Conservation (phyloP, 2,113 vertebrate genomes). For the Pteruthius melanotis region DNA sequence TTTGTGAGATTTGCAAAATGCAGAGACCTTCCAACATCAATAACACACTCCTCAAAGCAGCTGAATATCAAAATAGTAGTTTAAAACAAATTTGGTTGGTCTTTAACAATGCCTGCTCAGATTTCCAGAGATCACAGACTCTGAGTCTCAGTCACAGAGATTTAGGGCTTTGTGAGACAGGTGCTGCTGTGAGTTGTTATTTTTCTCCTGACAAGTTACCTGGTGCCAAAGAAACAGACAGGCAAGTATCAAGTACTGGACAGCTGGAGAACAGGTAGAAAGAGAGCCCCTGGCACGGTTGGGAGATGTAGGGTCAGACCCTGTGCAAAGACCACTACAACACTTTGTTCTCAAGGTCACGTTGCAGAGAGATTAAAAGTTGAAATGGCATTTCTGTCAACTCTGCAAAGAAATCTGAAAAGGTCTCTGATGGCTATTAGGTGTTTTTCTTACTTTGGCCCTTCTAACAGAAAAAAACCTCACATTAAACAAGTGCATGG, state of each 20-base stretch:
- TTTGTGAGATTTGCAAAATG: conserved; percentile 5
- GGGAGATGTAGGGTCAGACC: neutral
- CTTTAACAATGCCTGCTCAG: neutral
- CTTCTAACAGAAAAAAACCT: neutral
- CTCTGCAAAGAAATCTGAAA: neutral
- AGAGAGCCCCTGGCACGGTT: neutral
- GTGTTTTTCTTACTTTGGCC: neutral
- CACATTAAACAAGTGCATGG: neutral
- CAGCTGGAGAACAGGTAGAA: neutral
- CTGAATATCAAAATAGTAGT: neutral
- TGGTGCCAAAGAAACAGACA: neutral
- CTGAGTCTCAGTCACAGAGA: neutral
- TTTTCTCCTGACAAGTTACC: neutral
- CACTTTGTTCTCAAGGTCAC: neutral
- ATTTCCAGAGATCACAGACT: neutral
- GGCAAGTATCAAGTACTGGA: neutral
- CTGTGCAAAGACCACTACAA: neutral
- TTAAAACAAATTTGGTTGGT: neutral
- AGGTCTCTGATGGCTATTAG: neutral
- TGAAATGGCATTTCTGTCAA: neutral
- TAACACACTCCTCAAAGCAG: neutral
- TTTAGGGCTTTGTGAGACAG: neutral
- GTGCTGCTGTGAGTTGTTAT: neutral
- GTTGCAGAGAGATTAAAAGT: neutral
- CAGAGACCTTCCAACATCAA: neutral